A percentile compares a stretch with the other conserved stretches of the same genome.
Conservation (phyloP, 2,797 vertebrate species). For the Acipenser ruthenus region DNA sequence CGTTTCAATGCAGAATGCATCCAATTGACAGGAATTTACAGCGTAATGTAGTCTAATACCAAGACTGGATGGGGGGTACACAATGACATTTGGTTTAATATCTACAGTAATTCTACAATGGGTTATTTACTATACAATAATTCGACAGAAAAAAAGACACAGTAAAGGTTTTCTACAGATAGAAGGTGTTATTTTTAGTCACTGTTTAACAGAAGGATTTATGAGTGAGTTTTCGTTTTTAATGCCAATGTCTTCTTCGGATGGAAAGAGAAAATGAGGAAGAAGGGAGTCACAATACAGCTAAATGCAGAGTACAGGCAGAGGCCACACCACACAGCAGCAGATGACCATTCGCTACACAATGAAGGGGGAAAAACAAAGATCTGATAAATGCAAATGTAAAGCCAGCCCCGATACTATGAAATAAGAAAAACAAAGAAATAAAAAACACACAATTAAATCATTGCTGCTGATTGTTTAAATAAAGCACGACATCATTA, state of each 20-base stretch:
- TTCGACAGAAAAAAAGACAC: conserved; percentile 57
- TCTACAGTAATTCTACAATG: conserved; percentile 56
- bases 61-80: conserved; percentile 72
- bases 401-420: conserved; percentile 81
- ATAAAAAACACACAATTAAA: conserved; percentile 75
- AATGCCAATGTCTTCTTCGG: conserved; percentile 90
- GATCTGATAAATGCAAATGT: conserved; percentile 93
- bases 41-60: conserved; percentile 81
- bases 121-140: conserved; percentile 70
- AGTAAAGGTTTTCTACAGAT: conserved; percentile 57
- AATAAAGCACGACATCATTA: conserved; percentile 47
- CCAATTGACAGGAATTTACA: conserved; percentile 99
- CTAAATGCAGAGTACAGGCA: conserved; percentile 90
- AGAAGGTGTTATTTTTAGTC: conserved; percentile 72
- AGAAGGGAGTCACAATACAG: conserved; percentile 87
- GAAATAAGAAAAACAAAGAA: conserved; percentile 77
- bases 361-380: conserved; percentile 86
- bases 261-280: conserved; percentile 95
- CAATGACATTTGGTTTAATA: conserved; percentile 67
- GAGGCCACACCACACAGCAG: conserved; percentile 90
- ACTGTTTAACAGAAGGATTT: conserved; percentile 68
- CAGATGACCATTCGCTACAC: conserved; percentile 95
- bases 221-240: conserved; percentile 69
- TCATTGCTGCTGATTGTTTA: conserved; percentile 65
- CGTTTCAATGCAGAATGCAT: conserved; percentile 77